These are phyloP conservation scores for Calameuta idolon DNA, from an alignment of 2,888 invertebrate genomes.

Conservation along the genomic window DNA sequence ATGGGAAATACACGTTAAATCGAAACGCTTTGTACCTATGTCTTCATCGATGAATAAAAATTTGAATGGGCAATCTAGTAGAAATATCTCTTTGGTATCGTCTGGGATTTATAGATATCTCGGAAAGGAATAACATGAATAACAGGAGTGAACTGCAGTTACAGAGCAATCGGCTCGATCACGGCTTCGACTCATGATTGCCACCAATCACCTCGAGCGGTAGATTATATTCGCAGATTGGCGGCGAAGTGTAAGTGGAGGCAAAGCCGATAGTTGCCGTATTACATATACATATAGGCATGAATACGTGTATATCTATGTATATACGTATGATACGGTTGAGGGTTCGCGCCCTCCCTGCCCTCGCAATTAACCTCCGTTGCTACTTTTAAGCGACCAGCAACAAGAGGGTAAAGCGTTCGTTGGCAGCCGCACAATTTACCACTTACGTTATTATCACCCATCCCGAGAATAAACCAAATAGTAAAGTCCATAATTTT, in stretches of 20 bases:
- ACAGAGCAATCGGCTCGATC: conserved; percentile 42
- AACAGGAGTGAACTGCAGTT: conserved; percentile 25
- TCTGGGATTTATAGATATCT: not conserved
- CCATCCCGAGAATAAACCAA: not conserved
- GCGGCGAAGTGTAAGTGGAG: conserved; percentile 25
- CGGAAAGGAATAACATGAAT: not conserved
- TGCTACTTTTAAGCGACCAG: conserved; percentile 32
- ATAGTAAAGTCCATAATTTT: not conserved
- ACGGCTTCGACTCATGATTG: conserved; percentile 28
- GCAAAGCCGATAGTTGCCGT: conserved; percentile 8
- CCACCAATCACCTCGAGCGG: conserved; percentile 26
- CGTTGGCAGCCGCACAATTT: conserved; percentile 30
- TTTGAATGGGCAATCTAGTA: not conserved
- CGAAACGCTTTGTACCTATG: not conserved
- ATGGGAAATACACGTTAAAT: not conserved
- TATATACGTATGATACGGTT: conserved; percentile 22
- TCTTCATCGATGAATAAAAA: not conserved
- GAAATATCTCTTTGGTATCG: not conserved
- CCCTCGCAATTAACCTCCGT: conserved; percentile 41
- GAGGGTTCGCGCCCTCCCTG: conserved; percentile 30
- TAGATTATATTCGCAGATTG: conserved; percentile 33
- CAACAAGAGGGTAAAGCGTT: conserved; percentile 23
- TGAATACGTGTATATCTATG: not conserved
- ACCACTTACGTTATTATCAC: conserved; percentile 30
- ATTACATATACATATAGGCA: too few species aligned